Evolutionary conservation across 1,140 invertebrate genomes (phyloP).

Genomic region (Diabrotica virgifera): DNA sequence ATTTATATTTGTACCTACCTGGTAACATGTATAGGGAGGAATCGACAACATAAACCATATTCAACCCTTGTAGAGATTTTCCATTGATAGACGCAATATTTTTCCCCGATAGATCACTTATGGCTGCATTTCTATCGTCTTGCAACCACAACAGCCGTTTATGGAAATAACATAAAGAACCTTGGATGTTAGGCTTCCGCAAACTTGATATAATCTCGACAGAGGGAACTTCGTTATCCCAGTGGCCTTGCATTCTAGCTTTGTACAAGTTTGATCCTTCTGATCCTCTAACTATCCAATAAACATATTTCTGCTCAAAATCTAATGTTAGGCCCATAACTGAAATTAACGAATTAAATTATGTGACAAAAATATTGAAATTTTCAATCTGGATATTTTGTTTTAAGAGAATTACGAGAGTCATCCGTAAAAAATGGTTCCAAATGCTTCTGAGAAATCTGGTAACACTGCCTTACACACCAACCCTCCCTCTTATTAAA

Average conservation of each 20-base stretch:
- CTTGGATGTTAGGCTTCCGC: conserved; percentile 55
- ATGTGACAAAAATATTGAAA: background rate
- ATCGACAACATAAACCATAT: conserved; percentile 71
- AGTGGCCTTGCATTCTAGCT: conserved; percentile 60
- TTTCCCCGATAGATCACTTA: conserved; percentile 73
- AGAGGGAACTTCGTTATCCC: conserved; percentile 20
- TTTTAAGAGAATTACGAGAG: no score
- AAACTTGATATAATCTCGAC: conserved; percentile 49
- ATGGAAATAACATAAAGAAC: conserved; percentile 74
- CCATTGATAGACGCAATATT: conserved; percentile 71
- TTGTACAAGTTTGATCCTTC: conserved; percentile 70
- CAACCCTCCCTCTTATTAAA: no score
- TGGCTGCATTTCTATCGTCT: conserved; percentile 69
- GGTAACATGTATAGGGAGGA: conserved; percentile 60
- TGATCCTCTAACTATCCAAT: conserved; percentile 75
- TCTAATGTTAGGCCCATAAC: conserved; percentile 82
- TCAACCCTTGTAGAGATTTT: conserved; percentile 60
- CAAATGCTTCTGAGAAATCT: no score
- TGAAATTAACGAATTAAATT: conserved; percentile 42
- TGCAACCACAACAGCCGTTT: conserved; percentile 77
- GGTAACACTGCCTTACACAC: no score
- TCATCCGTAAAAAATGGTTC: no score
- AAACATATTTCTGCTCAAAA: conserved; percentile 66
- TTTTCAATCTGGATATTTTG: background rate
- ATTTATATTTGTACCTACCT: conserved; percentile 42